A percentile compares a stretch with the other conserved stretches of the same genome.
Conservation (phyloP, 2,888 invertebrate genomes). For the Agrochola macilenta region DNA sequence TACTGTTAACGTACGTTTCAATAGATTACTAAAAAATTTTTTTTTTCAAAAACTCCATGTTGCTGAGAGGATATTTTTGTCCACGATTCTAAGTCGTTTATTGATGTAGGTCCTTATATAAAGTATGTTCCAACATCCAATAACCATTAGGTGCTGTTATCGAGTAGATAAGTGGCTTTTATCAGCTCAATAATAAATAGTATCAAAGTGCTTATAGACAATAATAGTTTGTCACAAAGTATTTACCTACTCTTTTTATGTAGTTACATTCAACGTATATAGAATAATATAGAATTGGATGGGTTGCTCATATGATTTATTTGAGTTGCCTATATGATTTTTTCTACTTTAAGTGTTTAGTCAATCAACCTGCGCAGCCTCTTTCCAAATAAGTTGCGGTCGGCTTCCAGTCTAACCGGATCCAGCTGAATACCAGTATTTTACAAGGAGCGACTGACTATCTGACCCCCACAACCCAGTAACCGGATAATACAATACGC, state of each 20-base stretch:
- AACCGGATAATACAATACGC: too few relatives aligned
- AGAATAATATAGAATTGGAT: slow-evolving; percentile 5
- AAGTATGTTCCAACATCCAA: slow-evolving; percentile 30
- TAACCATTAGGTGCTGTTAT: slow-evolving; percentile 59
- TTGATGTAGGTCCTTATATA: slow-evolving; percentile 9
- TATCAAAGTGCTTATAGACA: slow-evolving; percentile 40
- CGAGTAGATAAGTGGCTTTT: slow-evolving; percentile 58
- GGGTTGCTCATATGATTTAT: neutral
- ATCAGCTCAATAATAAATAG: slow-evolving; percentile 57
- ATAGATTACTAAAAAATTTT: too few relatives aligned
- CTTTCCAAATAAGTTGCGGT: too few relatives aligned
- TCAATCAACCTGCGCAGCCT: too few relatives aligned
- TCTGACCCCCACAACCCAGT: too few relatives aligned
- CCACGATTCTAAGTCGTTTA: neutral
- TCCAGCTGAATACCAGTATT: too few relatives aligned
- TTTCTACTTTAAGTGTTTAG: neutral
- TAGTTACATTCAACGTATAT: neutral
- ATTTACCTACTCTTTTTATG: neutral
- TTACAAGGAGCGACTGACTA: too few relatives aligned
- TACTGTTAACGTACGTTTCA: neutral
- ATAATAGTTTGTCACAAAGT: slow-evolving; percentile 40
- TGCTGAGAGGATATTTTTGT: neutral
- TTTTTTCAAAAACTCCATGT: neutral
- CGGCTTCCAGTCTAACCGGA: too few relatives aligned
- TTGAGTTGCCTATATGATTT: neutral